A percentile compares a stretch with the other conserved stretches of the same genome.
Evolutionary conservation across 2,797 vertebrate species (phyloP).

Genomic region (Stomatorhinus walkeri): DNA sequence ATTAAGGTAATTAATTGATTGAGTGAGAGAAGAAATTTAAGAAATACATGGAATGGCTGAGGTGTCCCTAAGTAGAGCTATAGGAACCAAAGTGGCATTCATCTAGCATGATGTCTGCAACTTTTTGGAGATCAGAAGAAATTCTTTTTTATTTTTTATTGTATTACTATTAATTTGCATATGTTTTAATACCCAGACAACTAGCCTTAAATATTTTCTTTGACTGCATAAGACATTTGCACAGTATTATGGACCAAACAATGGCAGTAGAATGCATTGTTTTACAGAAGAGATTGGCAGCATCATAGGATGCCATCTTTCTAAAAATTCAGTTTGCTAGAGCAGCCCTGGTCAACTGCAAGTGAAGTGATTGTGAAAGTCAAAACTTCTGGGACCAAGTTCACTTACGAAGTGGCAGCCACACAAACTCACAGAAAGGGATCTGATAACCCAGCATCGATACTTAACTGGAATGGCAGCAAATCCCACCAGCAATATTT

Average conservation of each 20-base stretch:
- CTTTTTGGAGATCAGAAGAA: background rate
- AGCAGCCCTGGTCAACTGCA: background rate
- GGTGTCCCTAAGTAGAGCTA: background rate
- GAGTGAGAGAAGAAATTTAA: background rate
- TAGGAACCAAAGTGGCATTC: background rate
- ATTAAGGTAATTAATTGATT: background rate
- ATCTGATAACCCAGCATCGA: background rate
- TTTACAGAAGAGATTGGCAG: background rate
- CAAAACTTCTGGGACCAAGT: background rate
- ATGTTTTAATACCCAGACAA: background rate
- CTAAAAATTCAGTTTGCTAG: background rate
- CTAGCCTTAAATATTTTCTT: background rate
- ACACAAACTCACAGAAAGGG: background rate
- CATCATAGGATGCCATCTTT: background rate
- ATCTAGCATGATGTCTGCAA: background rate
- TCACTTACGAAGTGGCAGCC: background rate
- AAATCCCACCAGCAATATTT: background rate
- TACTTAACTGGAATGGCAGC: background rate
- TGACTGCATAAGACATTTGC: background rate
- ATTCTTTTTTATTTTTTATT: background rate
- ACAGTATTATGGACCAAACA: background rate
- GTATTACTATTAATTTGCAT: background rate
- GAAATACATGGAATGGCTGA: background rate
- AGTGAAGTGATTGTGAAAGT: background rate
- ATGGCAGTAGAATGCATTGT: background rate